Percentiles rank a stretch among this genome's conserved stretches.
Evolutionary conservation across 2,113 vertebrate species (phyloP).

Genomic region (Daboia siamensis): DNA sequence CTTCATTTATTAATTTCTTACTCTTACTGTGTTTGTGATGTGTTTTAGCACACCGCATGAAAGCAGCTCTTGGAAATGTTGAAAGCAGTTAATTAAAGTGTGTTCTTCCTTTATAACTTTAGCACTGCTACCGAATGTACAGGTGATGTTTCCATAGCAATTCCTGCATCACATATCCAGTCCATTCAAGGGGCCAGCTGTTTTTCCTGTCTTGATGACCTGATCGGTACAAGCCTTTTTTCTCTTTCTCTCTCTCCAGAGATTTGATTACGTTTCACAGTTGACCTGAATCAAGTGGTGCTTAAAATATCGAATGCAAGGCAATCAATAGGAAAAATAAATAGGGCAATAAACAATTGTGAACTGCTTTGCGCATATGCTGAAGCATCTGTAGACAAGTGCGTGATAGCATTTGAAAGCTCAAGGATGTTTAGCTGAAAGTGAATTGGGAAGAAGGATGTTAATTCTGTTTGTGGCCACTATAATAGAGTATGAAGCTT

Average conservation of each 20-base stretch:
- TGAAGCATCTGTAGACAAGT: background rate
- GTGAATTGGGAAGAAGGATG: background rate
- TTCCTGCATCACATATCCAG: background rate
- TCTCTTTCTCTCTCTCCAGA: background rate
- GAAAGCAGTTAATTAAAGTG: background rate
- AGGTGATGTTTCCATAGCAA: conserved; percentile 40
- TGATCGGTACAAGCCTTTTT: background rate
- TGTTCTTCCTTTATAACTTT: conserved; percentile 3
- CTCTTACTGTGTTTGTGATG: background rate
- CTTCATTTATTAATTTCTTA: background rate
- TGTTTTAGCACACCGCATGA: conserved; percentile 17
- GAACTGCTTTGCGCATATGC: accelerated
- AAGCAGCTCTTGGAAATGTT: conserved; percentile 3
- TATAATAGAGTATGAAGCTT: background rate
- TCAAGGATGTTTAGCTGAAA: background rate
- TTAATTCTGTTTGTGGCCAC: background rate
- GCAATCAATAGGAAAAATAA: background rate
- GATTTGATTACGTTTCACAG: background rate
- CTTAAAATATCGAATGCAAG: conserved; percentile 1
- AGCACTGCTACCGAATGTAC: conserved; percentile 9
- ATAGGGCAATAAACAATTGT: background rate
- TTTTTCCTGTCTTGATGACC: background rate
- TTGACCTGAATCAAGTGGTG: background rate
- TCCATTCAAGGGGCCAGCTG: background rate
- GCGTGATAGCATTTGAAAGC: background rate